Conservation (phyloP, 2,113 vertebrate species). For the Tragelaphus strepsiceros region DNA sequence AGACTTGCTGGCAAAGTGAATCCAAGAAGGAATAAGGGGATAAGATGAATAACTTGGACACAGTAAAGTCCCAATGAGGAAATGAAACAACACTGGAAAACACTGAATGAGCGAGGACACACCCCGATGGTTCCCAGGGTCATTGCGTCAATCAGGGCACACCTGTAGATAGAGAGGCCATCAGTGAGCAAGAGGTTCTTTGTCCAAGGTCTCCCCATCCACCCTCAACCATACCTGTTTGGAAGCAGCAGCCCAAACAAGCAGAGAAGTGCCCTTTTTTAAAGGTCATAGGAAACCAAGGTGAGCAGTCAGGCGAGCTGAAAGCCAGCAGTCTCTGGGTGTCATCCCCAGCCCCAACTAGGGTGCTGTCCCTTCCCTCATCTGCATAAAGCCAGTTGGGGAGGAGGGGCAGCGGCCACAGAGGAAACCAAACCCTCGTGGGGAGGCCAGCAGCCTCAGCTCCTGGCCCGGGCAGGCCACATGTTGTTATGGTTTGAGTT, state of each 20-base stretch:
- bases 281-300: slow-evolving; percentile 47
- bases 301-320: background rate
- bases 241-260: background rate
- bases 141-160: background rate
- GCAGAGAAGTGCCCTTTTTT: background rate
- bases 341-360: background rate
- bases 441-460: slow-evolving; percentile 11
- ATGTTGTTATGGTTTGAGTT: slow-evolving; percentile 57
- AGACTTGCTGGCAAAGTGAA: background rate
- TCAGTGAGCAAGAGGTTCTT: background rate
- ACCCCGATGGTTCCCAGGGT: background rate
- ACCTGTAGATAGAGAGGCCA: background rate
- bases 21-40: background rate
- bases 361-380: background rate
- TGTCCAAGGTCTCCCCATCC: background rate
- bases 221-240: background rate
- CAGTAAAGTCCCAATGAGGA: background rate
- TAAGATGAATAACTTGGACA: background rate
- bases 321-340: background rate
- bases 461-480: background rate
- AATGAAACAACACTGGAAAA: background rate
- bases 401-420: background rate
- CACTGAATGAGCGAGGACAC: background rate
- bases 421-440: slow-evolving; percentile 55
- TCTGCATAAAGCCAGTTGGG: background rate